Base-by-base conservation (phyloP, 2,797 vertebrate species). In the Eulemur albifrons region DNA sequence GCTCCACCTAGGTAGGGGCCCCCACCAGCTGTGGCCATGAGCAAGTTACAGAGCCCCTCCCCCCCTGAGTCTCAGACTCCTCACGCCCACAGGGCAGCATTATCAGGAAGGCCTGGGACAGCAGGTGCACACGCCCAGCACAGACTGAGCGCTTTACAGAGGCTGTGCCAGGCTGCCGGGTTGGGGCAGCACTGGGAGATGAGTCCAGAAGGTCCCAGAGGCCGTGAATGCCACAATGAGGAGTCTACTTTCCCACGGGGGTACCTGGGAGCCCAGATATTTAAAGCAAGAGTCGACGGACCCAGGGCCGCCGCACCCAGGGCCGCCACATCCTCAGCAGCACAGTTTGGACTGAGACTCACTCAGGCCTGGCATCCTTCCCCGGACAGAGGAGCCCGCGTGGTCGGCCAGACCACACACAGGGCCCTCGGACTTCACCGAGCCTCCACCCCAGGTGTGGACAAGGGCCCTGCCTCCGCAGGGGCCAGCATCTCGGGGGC, bases 201-300 rank as follows among this genome's bases (percentile, higher is more conserved):
- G 83, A 35, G 48, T 17, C n/a, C 38, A 9, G 18, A 21, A 50
- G 38, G n/a, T 57, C 48, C 69, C 45, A 2, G 23, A 6, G 50
- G 70, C 32, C 1, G 0, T 9, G 52, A 0, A 11, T 0, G 12
- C 7, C 4, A 12, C 76, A 11, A 0, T 2, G 30, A 54, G 61
- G n/a, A 5, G 21, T 13, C 27, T 4, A 3, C 59, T 17, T 21
- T 43, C 57, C 90, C 11, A 0, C 0, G 0, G 14, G 45, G 38
- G 3, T 1, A 21, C 8, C 57, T 8, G 23, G 45, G 59, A 32
- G n/a, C n/a, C 30, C 18, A 0, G 4, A 11, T 12, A 0, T 52
- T 32, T 13, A 75, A 57, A 86, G 38, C 75, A 54, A 35, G 48
- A 18, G 21, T 14, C 3, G 1, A 38, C 35, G 0, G 30, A 14